Conservation (phyloP, 1,140 invertebrate species). For the Bombus cullumanus region DNA sequence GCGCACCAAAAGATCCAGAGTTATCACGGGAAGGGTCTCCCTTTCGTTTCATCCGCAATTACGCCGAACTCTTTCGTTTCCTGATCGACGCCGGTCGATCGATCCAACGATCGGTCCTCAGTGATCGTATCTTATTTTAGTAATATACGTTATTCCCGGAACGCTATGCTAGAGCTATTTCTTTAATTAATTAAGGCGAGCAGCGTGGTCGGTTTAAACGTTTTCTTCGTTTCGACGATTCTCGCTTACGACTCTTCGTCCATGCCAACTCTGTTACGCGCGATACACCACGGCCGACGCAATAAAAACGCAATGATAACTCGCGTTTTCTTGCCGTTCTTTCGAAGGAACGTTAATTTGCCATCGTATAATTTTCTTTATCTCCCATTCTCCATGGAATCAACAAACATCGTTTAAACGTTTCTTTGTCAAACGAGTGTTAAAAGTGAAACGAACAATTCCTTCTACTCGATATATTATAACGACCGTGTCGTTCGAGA, state of each 20-base stretch:
- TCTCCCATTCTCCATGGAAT: neutral
- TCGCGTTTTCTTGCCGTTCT: too few species aligned
- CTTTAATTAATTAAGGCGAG: conserved; percentile 72
- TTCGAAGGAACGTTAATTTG: too few species aligned
- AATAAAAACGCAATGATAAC: neutral
- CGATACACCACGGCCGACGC: neutral
- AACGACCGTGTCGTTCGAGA: neutral
- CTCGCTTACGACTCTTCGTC: conserved; percentile 50
- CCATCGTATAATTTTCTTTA: neutral
- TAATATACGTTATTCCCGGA: conserved; percentile 61
- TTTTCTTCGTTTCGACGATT: conserved; percentile 55
- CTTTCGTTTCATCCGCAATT: conserved; percentile 12
- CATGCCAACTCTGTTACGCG: neutral
- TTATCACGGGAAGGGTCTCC: neutral
- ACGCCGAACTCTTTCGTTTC: neutral
- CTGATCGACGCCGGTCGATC: conserved; percentile 44
- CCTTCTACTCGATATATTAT: neutral
- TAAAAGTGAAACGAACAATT: neutral
- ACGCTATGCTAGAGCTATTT: conserved; percentile 66
- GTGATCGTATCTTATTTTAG: conserved; percentile 54
- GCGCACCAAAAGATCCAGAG: neutral
- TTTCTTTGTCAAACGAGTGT: neutral
- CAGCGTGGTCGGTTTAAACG: conserved; percentile 69
- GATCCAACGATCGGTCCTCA: conserved; percentile 42
- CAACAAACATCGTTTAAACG: too few species aligned